Evolutionary conservation across 2,888 invertebrate species (phyloP).

Genomic region (Itoplectis maculator): DNA sequence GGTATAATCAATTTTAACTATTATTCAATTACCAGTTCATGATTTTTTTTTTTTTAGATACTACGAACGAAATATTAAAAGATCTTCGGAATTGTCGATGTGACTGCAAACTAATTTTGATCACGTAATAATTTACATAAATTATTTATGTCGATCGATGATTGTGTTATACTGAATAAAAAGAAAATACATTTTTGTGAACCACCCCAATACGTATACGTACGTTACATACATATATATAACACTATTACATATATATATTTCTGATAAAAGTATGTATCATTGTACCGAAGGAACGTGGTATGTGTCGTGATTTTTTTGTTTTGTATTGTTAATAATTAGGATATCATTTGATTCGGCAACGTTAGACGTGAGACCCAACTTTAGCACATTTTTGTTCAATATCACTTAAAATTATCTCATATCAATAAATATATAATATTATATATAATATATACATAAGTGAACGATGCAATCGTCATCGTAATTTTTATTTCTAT

Average conservation of each 20-base stretch:
- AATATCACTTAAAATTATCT: slow-evolving; percentile 42
- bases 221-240: slow-evolving; percentile 10
- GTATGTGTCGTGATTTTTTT: slow-evolving; percentile 22
- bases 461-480: slow-evolving; percentile 36
- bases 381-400: slow-evolving; percentile 24
- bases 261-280: slow-evolving; percentile 41
- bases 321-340: slow-evolving; percentile 2
- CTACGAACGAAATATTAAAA: neutral
- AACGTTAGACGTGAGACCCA: slow-evolving; percentile 19
- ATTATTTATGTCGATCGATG: slow-evolving; percentile 10
- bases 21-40: neutral
- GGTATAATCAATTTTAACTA: neutral
- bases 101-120: neutral
- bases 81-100: neutral
- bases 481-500: slow-evolving; percentile 34
- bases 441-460: slow-evolving; percentile 18
- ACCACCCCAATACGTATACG: slow-evolving; percentile 4
- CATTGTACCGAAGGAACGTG: slow-evolving; percentile 59
- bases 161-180: neutral
- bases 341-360: slow-evolving; percentile 48
- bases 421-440: slow-evolving; percentile 46
- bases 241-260: slow-evolving; percentile 8
- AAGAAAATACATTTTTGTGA: too few species aligned
- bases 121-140: neutral
- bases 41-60: neutral